Conservation (phyloP, 2,113 vertebrate species). For the Aix galericulata region DNA sequence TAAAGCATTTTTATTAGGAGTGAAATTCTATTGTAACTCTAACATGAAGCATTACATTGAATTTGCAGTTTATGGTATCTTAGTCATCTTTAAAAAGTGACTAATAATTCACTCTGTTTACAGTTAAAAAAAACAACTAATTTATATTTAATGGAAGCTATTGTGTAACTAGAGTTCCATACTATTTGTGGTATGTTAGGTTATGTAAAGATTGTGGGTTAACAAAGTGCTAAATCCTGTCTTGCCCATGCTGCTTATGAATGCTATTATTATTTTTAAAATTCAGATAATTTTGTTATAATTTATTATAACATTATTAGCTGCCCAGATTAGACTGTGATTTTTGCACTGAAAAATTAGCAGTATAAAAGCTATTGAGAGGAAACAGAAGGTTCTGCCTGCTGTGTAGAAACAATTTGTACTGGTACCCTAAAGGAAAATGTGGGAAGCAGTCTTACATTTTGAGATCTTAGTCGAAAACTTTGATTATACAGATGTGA, state of each 20-base stretch:
- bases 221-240: neutral
- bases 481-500: neutral
- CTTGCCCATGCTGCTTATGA: neutral
- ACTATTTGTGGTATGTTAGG: neutral
- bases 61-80: neutral
- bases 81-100: neutral
- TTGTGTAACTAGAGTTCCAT: neutral
- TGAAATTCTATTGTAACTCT: neutral
- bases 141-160: neutral
- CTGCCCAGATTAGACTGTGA: neutral
- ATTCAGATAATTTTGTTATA: neutral
- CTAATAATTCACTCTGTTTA: neutral
- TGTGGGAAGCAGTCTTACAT: neutral
- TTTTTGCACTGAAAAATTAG: constrained; percentile 6
- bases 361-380: neutral
- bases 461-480: constrained; percentile 17
- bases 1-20: neutral
- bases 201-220: neutral
- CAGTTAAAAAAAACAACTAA: neutral
- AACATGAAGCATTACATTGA: neutral
- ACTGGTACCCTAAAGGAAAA: constrained; percentile 8
- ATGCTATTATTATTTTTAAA: neutral
- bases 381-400: constrained; percentile 1
- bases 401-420: neutral
- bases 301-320: neutral